Evolutionary conservation across 2,113 vertebrate species (phyloP).

Genomic region (Tetrax tetrax): DNA sequence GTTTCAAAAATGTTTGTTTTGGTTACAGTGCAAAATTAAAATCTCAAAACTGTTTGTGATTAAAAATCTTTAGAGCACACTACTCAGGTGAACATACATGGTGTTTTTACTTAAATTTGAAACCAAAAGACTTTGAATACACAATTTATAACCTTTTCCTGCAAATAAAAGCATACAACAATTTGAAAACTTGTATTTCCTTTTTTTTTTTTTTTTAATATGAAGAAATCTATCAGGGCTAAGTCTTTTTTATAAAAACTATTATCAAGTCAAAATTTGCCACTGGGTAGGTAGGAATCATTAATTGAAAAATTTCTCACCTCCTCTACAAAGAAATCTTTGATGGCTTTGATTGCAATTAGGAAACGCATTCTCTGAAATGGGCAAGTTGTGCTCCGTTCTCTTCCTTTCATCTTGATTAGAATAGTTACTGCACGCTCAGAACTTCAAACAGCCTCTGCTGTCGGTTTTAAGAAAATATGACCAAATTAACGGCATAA

Average conservation of each 20-base stretch:
- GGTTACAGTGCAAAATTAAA: background rate
- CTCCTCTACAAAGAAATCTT: background rate
- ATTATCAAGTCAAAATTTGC: background rate
- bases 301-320: conserved; percentile 15
- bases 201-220: background rate
- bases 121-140: background rate
- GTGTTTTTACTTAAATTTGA: background rate
- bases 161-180: background rate
- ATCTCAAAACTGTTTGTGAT: background rate
- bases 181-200: background rate
- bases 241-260: background rate
- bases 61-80: background rate
- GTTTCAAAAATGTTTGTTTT: background rate
- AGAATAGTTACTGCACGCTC: background rate
- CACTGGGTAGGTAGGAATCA: background rate
- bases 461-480: background rate
- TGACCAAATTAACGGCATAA: background rate
- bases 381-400: rapidly evolving
- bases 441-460: background rate
- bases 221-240: background rate
- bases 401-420: background rate
- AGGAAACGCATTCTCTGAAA: background rate
- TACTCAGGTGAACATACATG: background rate
- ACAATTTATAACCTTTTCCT: background rate
- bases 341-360: background rate